These are phyloP conservation scores for Catharus ustulatus DNA, from an alignment of 2,797 vertebrate genomes.

Conservation along the genomic window DNA sequence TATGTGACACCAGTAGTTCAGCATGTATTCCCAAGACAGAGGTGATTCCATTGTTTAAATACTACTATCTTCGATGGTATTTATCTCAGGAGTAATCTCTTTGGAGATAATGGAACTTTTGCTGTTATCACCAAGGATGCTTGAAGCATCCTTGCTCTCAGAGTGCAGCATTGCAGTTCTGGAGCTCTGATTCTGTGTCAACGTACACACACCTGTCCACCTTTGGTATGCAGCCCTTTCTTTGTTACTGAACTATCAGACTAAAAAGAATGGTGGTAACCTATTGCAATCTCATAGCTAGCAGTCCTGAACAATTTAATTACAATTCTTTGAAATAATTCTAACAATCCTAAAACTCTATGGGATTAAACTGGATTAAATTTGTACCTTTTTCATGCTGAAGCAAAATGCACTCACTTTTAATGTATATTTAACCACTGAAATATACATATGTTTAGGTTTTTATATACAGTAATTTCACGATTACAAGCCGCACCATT, in stretches of 20 bases:
- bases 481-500: too few species aligned
- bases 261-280: not conserved
- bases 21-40: not conserved
- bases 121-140: not conserved
- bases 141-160: not conserved
- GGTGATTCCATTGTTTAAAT: not conserved
- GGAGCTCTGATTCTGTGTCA: not conserved
- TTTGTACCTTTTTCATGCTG: not conserved
- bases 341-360: not conserved
- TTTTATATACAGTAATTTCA: too few species aligned
- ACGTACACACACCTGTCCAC: fast-evolving
- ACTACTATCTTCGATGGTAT: not conserved
- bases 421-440: not conserved
- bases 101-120: not conserved
- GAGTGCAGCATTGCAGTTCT: not conserved
- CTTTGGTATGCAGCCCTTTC: not conserved
- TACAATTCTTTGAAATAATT: not conserved
- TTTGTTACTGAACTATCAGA: not conserved
- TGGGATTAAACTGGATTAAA: not conserved
- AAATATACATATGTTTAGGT: not conserved
- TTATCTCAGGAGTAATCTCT: not conserved
- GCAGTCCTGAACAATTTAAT: not conserved
- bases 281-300: not conserved
- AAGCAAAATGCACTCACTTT: not conserved
- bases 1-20: not conserved